Conservation (phyloP, 2,113 vertebrate species). For the Lagopus muta region DNA sequence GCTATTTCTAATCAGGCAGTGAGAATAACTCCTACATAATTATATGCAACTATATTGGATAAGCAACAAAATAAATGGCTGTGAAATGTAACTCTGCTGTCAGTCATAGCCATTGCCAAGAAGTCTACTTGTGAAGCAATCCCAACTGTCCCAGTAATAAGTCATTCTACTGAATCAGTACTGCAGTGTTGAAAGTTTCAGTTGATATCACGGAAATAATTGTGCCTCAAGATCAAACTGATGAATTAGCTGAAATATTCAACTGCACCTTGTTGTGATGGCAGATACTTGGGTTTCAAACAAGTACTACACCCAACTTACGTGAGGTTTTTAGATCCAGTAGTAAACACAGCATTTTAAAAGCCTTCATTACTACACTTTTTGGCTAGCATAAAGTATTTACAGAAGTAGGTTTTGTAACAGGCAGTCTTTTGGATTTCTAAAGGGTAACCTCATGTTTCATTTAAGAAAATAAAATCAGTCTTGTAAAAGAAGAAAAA, state of each 20-base stretch:
- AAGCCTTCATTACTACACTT: neutral
- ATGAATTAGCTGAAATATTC: slow-evolving; percentile 8
- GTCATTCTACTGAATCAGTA: neutral
- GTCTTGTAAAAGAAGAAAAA: neutral
- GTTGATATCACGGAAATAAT: neutral
- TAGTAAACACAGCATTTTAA: neutral
- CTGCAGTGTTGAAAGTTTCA: neutral
- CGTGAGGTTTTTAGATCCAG: neutral
- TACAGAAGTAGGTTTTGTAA: neutral
- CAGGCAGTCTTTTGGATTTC: neutral
- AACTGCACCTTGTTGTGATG: neutral
- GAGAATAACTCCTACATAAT: neutral
- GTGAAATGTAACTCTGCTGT: neutral
- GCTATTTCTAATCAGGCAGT: neutral
- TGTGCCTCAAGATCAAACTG: slow-evolving; percentile 6
- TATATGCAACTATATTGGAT: neutral
- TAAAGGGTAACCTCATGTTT: neutral
- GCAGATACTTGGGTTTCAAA: neutral
- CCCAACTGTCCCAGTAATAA: neutral
- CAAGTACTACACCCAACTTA: neutral
- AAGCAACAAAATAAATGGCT: neutral
- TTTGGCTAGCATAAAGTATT: neutral
- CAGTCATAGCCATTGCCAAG: neutral
- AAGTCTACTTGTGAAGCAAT: neutral
- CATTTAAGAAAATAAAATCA: neutral